Conservation (phyloP, 2,888 invertebrate species). For the Diploptera punctata region DNA sequence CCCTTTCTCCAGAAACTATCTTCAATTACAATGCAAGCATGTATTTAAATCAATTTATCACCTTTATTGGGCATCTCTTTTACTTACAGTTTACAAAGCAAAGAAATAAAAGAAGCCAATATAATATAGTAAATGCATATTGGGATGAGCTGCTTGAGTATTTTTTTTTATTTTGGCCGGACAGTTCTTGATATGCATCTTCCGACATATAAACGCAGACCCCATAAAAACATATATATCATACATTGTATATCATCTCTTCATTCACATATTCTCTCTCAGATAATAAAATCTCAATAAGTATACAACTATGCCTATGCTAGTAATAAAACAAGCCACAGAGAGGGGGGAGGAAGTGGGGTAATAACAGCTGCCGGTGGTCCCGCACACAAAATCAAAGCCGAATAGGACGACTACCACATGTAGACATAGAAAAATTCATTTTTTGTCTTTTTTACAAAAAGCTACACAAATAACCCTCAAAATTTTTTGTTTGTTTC, state of each 20-base stretch:
- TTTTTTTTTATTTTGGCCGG: slow-evolving; percentile 3
- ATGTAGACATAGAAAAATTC: slow-evolving; percentile 24
- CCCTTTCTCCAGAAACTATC: no score
- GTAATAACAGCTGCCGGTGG: background rate
- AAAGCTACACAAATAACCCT: slow-evolving; percentile 39
- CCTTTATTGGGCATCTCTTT: slow-evolving; percentile 44
- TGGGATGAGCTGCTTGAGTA: slow-evolving; percentile 4
- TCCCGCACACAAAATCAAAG: slow-evolving; percentile 21
- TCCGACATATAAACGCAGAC: slow-evolving; percentile 7
- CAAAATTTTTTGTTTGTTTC: no score
- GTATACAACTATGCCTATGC: slow-evolving; percentile 40
- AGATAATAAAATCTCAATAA: slow-evolving; percentile 40
- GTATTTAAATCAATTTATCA: slow-evolving; percentile 35
- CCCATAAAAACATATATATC: slow-evolving; percentile 14
- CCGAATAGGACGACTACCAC: background rate
- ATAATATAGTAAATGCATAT: slow-evolving; percentile 36
- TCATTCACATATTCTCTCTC: slow-evolving; percentile 23
- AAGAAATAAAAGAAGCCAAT: slow-evolving; percentile 43
- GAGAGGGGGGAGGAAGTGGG: slow-evolving; percentile 11
- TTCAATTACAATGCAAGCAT: background rate
- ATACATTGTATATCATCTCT: slow-evolving; percentile 12
- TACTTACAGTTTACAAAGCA: slow-evolving; percentile 45
- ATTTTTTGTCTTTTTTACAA: slow-evolving; percentile 32
- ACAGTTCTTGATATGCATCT: slow-evolving; percentile 33
- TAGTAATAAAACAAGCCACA: slow-evolving; percentile 30